Percentiles rank a stretch among this genome's conserved stretches.
Evolutionary conservation across 1,140 invertebrate genomes (phyloP).

Genomic region (Papilio polyxenes): DNA sequence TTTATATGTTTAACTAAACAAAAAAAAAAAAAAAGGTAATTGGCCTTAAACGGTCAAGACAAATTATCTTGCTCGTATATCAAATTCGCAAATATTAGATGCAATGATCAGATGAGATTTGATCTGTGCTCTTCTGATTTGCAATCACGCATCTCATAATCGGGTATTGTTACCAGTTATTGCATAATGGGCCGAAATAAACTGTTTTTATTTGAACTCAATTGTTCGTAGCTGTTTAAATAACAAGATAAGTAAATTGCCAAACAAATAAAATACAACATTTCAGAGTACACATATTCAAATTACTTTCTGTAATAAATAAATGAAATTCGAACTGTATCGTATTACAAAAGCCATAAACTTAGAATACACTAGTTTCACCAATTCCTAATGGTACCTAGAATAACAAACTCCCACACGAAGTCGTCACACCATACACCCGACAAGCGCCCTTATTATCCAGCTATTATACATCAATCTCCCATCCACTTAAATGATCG

Average conservation of each 20-base stretch:
- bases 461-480: conserved; percentile 59
- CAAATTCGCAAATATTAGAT: neutral
- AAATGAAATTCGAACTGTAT: no score
- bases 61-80: neutral
- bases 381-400: neutral
- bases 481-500: conserved; percentile 49
- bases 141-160: neutral
- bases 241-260: no score
- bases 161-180: neutral
- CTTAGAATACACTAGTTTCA: neutral
- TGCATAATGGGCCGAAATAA: neutral
- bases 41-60: neutral
- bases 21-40: neutral
- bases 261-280: no score
- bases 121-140: neutral
- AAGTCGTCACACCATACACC: conserved; percentile 1
- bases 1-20: neutral
- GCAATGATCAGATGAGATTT: neutral
- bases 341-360: neutral
- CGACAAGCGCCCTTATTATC: conserved; percentile 45
- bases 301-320: no score
- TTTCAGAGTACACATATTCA: no score
- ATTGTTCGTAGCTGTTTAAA: no score
- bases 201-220: no score
- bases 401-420: conserved; percentile 4